These are phyloP conservation scores for Bombyx mandarina DNA, from an alignment of 1,140 invertebrate genomes.

Conservation along the genomic window DNA sequence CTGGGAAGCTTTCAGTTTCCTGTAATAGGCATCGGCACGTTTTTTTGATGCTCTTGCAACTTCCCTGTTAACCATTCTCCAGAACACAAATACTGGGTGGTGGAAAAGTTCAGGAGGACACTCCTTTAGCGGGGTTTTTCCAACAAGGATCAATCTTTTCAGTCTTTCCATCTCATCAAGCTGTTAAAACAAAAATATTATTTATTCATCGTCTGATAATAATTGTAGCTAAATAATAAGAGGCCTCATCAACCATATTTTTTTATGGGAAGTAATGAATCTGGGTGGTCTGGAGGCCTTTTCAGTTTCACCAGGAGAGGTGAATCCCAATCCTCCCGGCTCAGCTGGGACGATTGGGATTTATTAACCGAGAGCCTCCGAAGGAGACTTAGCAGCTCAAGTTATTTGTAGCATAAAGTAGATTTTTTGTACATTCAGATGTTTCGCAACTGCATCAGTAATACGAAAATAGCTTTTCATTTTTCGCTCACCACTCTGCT, in stretches of 20 bases:
- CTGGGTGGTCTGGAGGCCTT: too few relatives aligned
- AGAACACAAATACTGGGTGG: conserved; percentile 78
- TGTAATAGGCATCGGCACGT: conserved; percentile 72
- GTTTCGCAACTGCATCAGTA: too few relatives aligned
- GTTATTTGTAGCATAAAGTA: too few relatives aligned
- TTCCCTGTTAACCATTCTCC: conserved; percentile 65
- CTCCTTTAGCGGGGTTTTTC: conserved; percentile 74
- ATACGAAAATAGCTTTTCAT: too few relatives aligned
- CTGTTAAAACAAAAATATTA: conserved; percentile 37
- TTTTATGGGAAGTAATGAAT: too few relatives aligned
- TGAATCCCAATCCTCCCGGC: too few relatives aligned
- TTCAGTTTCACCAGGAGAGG: too few relatives aligned
- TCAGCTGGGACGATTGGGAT: too few relatives aligned
- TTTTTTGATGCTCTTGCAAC: conserved; percentile 62
- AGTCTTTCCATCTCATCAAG: conserved; percentile 77
- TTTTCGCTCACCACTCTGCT: conserved; percentile 64
- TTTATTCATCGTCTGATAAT: not conserved
- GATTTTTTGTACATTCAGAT: too few relatives aligned
- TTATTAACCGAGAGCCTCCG: too few relatives aligned
- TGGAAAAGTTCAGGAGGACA: conserved; percentile 75
- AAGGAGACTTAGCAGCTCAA: too few relatives aligned
- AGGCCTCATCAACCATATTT: too few relatives aligned
- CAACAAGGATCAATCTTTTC: conserved; percentile 76
- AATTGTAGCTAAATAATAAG: not conserved
- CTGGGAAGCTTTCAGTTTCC: conserved; percentile 71